Evolutionary conservation across 2,797 vertebrate genomes (phyloP).

Genomic region (Dendrocincla fuliginosa): DNA sequence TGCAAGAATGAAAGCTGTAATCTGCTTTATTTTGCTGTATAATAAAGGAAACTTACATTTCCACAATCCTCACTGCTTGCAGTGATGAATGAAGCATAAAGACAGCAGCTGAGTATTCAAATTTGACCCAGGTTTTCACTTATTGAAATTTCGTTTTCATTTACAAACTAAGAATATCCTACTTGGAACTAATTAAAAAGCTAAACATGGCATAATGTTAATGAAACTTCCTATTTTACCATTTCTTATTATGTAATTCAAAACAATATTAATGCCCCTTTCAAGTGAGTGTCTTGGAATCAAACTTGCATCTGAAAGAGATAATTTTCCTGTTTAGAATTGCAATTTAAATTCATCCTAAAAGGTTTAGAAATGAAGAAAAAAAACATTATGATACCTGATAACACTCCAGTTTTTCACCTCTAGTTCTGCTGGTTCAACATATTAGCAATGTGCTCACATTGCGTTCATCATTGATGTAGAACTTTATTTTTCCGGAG

Average conservation of each 20-base stretch:
- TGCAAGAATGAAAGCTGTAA: not conserved
- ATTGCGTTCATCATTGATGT: not conserved
- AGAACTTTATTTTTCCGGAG: not conserved
- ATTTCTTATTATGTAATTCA: not conserved
- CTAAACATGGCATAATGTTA: not conserved
- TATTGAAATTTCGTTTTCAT: not conserved
- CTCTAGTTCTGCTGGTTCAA: not conserved
- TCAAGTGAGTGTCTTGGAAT: not conserved
- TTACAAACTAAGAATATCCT: not conserved
- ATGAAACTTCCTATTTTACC: not conserved
- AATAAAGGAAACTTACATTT: not conserved
- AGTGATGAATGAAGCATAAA: not conserved
- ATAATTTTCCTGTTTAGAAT: not conserved
- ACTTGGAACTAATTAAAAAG: not conserved
- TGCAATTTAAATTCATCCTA: not conserved
- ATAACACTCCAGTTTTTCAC: not conserved
- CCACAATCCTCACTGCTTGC: not conserved
- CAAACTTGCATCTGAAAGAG: not conserved
- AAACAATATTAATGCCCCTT: not conserved
- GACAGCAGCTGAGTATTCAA: not conserved
- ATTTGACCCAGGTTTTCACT: not conserved
- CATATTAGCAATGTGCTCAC: not conserved
- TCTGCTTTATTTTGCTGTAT: not conserved
- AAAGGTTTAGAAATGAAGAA: not conserved
- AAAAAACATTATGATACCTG: not conserved